Evolutionary conservation across 2,888 invertebrate genomes (phyloP).

Genomic region (Onchidella celtica): DNA sequence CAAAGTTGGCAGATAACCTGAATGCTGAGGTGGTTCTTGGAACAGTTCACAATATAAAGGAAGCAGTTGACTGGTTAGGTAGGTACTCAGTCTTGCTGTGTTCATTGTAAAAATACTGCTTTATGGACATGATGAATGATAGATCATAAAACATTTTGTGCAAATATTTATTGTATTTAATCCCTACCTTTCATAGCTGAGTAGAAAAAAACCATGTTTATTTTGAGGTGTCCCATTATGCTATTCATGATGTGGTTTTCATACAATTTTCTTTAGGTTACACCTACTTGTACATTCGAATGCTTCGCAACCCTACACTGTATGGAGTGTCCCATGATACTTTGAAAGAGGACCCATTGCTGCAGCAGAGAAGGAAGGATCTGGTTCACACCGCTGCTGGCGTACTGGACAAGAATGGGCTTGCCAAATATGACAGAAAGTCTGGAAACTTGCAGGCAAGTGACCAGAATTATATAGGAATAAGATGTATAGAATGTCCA

Average conservation of each 20-base stretch:
- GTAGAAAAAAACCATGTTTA: too few species aligned
- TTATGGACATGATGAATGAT: too few species aligned
- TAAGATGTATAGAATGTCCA: background rate
- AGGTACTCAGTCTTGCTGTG: too few species aligned
- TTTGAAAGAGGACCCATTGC: constrained; percentile 89
- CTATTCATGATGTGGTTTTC: too few species aligned
- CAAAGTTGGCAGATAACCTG: constrained; percentile 96
- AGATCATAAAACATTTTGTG: too few species aligned
- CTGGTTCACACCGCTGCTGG: constrained; percentile 96
- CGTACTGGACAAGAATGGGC: constrained; percentile 94
- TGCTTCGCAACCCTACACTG: constrained; percentile 93
- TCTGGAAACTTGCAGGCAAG: constrained; percentile 89
- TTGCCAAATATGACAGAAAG: constrained; percentile 95
- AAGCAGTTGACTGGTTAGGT: constrained; percentile 94
- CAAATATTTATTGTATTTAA: too few species aligned
- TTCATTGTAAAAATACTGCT: too few species aligned
- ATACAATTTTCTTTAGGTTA: constrained; percentile 85
- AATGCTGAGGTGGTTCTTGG: constrained; percentile 99
- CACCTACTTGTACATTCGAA: constrained; percentile 96
- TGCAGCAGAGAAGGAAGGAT: constrained; percentile 96
- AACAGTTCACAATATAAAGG: constrained; percentile 93
- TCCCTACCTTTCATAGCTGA: too few species aligned
- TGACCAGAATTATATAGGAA: background rate
- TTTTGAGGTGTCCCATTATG: too few species aligned
- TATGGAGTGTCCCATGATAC: constrained; percentile 88